Evolutionary conservation across 2,797 vertebrate genomes (phyloP), one percentile per base, ranked within the genome.

Genomic region (Melanotaenia pygmaea): DNA sequence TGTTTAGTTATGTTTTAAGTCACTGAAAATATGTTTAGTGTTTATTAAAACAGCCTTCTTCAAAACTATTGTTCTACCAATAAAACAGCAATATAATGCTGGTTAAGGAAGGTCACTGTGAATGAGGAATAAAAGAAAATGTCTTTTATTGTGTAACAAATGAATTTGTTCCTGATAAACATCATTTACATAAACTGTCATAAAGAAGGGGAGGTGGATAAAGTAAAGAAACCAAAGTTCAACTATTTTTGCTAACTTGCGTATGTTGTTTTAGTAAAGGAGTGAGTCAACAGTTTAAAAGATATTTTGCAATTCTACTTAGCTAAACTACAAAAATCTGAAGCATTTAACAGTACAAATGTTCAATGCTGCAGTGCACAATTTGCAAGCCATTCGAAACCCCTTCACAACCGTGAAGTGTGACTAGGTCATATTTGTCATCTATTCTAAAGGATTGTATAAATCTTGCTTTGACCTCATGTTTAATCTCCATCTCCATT

Each of bases 151-250:
- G 7, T 72, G 4, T 9, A 13, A 26, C 11, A 45, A 66, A 16
- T 50, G 20, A 7, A 24, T 53, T 64, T 11, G 40, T 13, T 3
- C n/a, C 64, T 66, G 30, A n/a, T 34, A 16, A 3, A 3, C 51
- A n/a, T 22, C 18, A 8, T 34, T 40, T 32, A 73, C 34, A 45
- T 13, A 64, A 13, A 68, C 51, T 12, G 5, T 35, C 6, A n/a
- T 5, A 56, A 6, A 40, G 66, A 67, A 63, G 6, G 8, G 59
- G 34, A 76, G 28, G 62, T 59, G 5, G 22, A 67, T 16, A 65
- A 16, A 0, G 0, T 18, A 60, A 81, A 37, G 35, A 34, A 57
- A 60, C 66, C 63, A 77, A 87, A 83, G 80, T 87, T 43, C 72
- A 80, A 58, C 13, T 59, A 14, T 26, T 73, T 74, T 69, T 76